phyloP scores from a whole-genome alignment of 1,140 invertebrate genomes.

The Mercenaria mercenaria region DNA sequence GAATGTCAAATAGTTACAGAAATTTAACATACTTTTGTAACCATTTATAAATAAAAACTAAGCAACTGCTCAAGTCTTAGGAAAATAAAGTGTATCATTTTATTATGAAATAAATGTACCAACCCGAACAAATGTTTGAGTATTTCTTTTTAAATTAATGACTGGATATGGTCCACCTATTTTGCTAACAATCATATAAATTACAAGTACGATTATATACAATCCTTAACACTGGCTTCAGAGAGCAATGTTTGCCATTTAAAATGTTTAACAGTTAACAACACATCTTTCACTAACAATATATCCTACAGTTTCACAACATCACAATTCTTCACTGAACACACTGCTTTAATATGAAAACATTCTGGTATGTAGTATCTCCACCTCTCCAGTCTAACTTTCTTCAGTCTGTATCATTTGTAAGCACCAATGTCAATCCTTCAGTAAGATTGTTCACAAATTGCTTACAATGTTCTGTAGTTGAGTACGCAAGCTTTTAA shows the following conservation, averaged over 20 bases:
- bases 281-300: neutral
- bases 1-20: no score
- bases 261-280: neutral
- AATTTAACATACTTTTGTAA: no score
- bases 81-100: no score
- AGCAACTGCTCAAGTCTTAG: no score
- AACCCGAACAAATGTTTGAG: neutral
- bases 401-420: no score
- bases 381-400: neutral
- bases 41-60: no score
- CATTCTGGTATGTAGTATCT: neutral
- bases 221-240: neutral
- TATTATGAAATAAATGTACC: no score
- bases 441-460: no score
- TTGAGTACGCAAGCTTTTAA: no score
- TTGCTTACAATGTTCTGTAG: no score
- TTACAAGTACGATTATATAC: neutral
- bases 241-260: neutral
- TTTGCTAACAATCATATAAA: neutral
- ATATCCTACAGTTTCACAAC: neutral
- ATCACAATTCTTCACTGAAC: neutral
- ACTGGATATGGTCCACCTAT: neutral
- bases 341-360: neutral
- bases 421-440: no score
- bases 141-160: neutral